phyloP scores from a whole-genome alignment of 2,797 vertebrate species.

The Megalops cyprinoides region DNA sequence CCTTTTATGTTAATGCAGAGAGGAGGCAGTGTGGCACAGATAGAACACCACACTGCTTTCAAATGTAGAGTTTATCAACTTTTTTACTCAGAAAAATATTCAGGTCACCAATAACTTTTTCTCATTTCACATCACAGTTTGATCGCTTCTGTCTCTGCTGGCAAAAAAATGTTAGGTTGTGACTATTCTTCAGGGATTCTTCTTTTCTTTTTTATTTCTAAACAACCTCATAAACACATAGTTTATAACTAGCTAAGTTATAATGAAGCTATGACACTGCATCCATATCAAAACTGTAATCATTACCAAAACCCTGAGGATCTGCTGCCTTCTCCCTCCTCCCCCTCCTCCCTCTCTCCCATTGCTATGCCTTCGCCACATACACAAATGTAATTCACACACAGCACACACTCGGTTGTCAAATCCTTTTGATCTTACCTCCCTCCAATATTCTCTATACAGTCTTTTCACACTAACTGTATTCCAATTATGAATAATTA shows the following conservation, averaged over 20 bases:
- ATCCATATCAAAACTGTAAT: neutral
- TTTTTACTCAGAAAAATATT: conserved; percentile 1
- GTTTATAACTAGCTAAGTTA: neutral
- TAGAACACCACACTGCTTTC: neutral
- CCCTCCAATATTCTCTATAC: too few species aligned
- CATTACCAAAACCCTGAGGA: neutral
- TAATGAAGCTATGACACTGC: neutral
- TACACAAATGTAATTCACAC: neutral
- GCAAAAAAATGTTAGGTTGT: neutral
- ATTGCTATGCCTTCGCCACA: neutral
- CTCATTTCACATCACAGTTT: neutral
- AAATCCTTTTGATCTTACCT: too few species aligned
- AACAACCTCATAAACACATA: neutral
- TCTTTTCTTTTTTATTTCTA: neutral
- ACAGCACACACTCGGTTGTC: too few species aligned
- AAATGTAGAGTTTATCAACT: conserved; percentile 8
- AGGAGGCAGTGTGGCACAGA: neutral
- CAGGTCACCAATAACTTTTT: neutral
- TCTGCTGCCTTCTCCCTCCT: neutral
- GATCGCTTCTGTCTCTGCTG: neutral
- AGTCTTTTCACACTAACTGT: too few species aligned
- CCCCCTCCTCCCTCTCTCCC: neutral
- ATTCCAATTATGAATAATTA: conserved; percentile 11
- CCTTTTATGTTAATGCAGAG: conserved; percentile 21
- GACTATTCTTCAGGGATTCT: neutral